These are phyloP conservation scores for Cheilosia scutellata DNA, from an alignment of 2,888 invertebrate genomes.

Conservation along the genomic window DNA sequence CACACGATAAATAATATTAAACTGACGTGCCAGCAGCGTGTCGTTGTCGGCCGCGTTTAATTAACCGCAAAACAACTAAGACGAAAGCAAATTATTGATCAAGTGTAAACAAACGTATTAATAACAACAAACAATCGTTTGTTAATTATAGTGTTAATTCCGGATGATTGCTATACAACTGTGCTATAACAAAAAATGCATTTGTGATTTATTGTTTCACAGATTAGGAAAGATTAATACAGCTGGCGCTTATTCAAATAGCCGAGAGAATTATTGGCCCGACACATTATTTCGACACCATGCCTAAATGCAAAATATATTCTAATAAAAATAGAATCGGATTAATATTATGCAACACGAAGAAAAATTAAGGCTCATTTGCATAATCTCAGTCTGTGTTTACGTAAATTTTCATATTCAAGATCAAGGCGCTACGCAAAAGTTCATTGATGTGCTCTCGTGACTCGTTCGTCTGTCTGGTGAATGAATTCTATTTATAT, in stretches of 20 bases:
- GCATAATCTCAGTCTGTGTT: slow-evolving; percentile 33
- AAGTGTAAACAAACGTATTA: slow-evolving; percentile 55
- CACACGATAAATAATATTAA: slow-evolving; percentile 1
- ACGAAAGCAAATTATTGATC: slow-evolving; percentile 48
- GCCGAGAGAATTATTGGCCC: neutral
- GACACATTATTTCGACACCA: slow-evolving; percentile 25
- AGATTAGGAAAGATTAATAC: slow-evolving; percentile 3
- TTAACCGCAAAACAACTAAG: slow-evolving; percentile 26
- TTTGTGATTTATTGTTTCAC: slow-evolving; percentile 32
- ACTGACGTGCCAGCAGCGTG: slow-evolving; percentile 11
- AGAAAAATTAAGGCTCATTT: slow-evolving; percentile 31
- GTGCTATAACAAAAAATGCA: slow-evolving; percentile 2
- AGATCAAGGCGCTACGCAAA: slow-evolving; percentile 40
- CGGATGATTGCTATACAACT: neutral
- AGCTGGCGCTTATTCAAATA: slow-evolving; percentile 4
- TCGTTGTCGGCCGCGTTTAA: slow-evolving; percentile 1
- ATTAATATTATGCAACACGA: slow-evolving; percentile 36
- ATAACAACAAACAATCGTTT: slow-evolving; percentile 39
- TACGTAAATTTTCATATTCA: neutral
- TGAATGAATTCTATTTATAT: slow-evolving; percentile 18
- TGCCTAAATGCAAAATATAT: slow-evolving; percentile 9
- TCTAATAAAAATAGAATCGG: slow-evolving; percentile 31
- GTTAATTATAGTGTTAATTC: slow-evolving; percentile 41
- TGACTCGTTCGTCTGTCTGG: slow-evolving; percentile 14
- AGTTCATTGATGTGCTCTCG: slow-evolving; percentile 38